Conservation (phyloP, 2,113 vertebrate species). For the Tor tambroides region DNA sequence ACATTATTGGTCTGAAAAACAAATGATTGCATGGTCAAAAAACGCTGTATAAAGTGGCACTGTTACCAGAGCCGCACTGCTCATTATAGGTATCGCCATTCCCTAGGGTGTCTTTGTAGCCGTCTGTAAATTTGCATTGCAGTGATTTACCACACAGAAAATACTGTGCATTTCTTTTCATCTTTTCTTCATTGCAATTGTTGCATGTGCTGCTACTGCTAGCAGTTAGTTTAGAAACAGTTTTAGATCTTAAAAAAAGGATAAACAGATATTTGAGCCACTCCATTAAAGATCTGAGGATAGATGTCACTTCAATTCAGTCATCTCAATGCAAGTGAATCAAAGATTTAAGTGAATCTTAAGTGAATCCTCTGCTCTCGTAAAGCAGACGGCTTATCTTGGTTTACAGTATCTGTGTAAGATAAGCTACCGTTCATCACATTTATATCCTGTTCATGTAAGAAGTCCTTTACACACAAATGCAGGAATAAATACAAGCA, state of each 20-base stretch:
- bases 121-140: neutral
- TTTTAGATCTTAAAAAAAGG: neutral
- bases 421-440: neutral
- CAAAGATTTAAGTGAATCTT: conserved; percentile 9
- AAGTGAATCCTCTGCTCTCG: neutral
- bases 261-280: neutral
- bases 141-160: conserved; percentile 3
- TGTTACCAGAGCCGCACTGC: neutral
- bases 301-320: neutral
- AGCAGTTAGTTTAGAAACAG: neutral
- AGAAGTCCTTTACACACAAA: conserved; percentile 1
- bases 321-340: neutral
- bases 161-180: conserved; percentile 16
- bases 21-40: conserved; percentile 20
- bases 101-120: conserved; percentile 23
- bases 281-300: conserved; percentile 13
- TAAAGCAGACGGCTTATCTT: conserved; percentile 11
- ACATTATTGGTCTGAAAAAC: conserved; percentile 41
- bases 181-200: neutral
- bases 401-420: conserved; percentile 11
- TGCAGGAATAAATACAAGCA: neutral
- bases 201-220: neutral
- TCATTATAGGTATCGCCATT: conserved; percentile 23
- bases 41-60: conserved; percentile 24
- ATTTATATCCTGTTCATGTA: conserved; percentile 4